phyloP scores from a whole-genome alignment of 2,888 invertebrate genomes.

The Tribolium freemani region DNA sequence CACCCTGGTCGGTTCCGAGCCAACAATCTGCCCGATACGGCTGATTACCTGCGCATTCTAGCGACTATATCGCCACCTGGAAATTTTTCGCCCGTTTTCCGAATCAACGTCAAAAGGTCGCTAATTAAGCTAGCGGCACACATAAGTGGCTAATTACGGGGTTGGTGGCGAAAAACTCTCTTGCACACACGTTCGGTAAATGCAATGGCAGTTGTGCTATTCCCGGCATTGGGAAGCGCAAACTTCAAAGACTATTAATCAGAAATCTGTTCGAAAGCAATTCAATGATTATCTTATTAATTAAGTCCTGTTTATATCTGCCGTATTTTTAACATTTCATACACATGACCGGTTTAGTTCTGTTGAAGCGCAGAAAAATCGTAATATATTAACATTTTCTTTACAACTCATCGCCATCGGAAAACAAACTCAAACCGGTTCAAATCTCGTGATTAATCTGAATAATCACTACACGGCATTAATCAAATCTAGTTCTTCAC shows the following conservation, averaged over 20 bases:
- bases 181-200: slow-evolving; percentile 6
- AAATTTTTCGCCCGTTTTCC: neutral
- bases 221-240: slow-evolving; percentile 13
- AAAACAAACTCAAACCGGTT: neutral
- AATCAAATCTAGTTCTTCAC: slow-evolving; percentile 1
- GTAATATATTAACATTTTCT: neutral
- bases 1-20: slow-evolving; percentile 60
- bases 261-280: slow-evolving; percentile 3
- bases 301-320: slow-evolving; percentile 21
- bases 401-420: neutral
- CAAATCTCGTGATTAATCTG: neutral
- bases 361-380: neutral
- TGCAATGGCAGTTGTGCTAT: slow-evolving; percentile 3
- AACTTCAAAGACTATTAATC: slow-evolving; percentile 26
- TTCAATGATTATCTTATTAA: slow-evolving; percentile 28
- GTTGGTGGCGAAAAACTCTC: neutral
- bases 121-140: neutral
- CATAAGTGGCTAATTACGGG: slow-evolving; percentile 16
- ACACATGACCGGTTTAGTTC: slow-evolving; percentile 5
- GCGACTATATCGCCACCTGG: slow-evolving; percentile 32
- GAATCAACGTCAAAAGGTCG: neutral
- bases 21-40: slow-evolving; percentile 57
- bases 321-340: neutral
- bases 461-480: neutral
- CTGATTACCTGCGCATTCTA: slow-evolving; percentile 49